Conservation (phyloP, 2,888 invertebrate genomes). For the Carcina quercana region DNA sequence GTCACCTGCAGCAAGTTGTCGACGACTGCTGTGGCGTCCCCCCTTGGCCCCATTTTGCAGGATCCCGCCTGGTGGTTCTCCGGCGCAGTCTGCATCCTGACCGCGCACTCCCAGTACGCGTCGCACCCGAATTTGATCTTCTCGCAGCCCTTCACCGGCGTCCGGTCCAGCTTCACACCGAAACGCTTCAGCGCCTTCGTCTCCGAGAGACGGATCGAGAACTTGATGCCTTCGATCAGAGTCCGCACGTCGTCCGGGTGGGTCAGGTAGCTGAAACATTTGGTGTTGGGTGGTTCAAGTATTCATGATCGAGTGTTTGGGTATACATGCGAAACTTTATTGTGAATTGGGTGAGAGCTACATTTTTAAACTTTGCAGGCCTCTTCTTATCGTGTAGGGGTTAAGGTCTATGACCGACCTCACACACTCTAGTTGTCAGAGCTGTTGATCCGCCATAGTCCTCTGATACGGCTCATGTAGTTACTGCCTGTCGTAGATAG, state of each 20-base stretch:
- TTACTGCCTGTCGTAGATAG: too few species aligned
- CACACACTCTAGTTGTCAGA: too few species aligned
- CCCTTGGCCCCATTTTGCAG: constrained; percentile 86
- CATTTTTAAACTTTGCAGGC: too few species aligned
- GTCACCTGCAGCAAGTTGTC: constrained; percentile 77
- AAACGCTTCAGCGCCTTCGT: constrained; percentile 76
- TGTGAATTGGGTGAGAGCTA: too few species aligned
- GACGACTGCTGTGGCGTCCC: constrained; percentile 82
- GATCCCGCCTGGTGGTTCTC: constrained; percentile 90
- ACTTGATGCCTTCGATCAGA: constrained; percentile 88
- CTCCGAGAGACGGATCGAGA: constrained; percentile 81
- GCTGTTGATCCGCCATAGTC: too few species aligned
- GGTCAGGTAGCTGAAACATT: constrained; percentile 78
- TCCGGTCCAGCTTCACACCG: constrained; percentile 84
- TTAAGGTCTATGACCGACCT: too few species aligned
- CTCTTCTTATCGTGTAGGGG: too few species aligned
- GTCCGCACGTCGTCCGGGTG: constrained; percentile 86
- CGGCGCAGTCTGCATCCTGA: constrained; percentile 82
- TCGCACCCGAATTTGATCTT: constrained; percentile 81
- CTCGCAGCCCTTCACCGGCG: constrained; percentile 83
- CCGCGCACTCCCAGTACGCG: constrained; percentile 87
- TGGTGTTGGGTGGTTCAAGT: too few species aligned
- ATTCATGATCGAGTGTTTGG: background rate
- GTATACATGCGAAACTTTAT: too few species aligned
- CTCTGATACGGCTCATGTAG: too few species aligned